These are phyloP conservation scores for Zaprionus taronus DNA, from an alignment of 1,140 invertebrate species.

Conservation along the genomic window DNA sequence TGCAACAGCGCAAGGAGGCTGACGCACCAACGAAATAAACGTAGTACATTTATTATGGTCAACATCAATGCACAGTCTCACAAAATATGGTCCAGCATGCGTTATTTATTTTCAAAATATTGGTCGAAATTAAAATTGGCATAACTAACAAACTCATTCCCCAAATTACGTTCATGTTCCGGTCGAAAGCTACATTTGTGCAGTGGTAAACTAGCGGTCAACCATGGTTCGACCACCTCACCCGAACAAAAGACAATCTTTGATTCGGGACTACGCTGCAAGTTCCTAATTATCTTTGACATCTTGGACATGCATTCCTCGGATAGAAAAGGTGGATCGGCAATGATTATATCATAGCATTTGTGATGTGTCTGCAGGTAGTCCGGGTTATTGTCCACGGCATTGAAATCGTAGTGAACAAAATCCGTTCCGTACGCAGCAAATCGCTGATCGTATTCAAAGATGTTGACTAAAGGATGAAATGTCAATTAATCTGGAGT, in stretches of 20 bases:
- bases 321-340: slow-evolving; percentile 97
- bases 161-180: slow-evolving; percentile 94
- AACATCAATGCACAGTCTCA: slow-evolving; percentile 16
- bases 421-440: slow-evolving; percentile 91
- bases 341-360: slow-evolving; percentile 93
- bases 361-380: slow-evolving; percentile 87
- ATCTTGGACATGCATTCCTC: slow-evolving; percentile 96
- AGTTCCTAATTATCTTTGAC: slow-evolving; percentile 90
- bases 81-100: slow-evolving; percentile 20
- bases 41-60: background rate
- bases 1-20: slow-evolving; percentile 80
- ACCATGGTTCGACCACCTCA: slow-evolving; percentile 90
- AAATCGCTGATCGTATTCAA: slow-evolving; percentile 94
- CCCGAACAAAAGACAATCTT: slow-evolving; percentile 97
- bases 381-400: slow-evolving; percentile 86
- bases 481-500: background rate
- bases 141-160: slow-evolving; percentile 96
- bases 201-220: slow-evolving; percentile 87
- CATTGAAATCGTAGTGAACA: slow-evolving; percentile 95
- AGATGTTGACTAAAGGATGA: slow-evolving; percentile 88
- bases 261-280: slow-evolving; percentile 86
- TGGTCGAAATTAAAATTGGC: slow-evolving; percentile 92
- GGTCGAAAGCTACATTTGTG: slow-evolving; percentile 90
- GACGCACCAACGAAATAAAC: slow-evolving; percentile 60
- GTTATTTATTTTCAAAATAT: slow-evolving; percentile 78